Percentiles rank a stretch among this genome's conserved stretches.
phyloP scores from a whole-genome alignment of 2,113 vertebrate species.

The Pomatorhinus ruficollis region DNA sequence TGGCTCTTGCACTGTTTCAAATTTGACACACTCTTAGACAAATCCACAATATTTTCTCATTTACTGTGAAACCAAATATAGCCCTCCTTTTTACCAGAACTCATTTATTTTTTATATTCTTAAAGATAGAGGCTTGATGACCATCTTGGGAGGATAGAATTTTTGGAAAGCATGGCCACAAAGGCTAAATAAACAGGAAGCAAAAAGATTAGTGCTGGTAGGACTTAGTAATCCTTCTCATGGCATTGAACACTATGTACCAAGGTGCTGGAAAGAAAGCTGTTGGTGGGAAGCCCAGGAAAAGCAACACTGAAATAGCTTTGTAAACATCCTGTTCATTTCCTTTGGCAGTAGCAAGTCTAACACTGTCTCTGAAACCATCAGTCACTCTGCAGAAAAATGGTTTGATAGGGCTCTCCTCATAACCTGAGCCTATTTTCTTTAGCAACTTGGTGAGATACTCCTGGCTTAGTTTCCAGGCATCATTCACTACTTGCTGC shows the following conservation, averaged over 20 bases:
- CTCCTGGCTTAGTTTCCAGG: background rate
- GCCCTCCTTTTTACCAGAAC: background rate
- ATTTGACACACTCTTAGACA: background rate
- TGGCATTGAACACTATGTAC: background rate
- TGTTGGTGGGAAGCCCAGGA: background rate
- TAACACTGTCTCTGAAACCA: background rate
- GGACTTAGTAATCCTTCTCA: background rate
- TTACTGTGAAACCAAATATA: background rate
- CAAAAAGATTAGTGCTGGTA: background rate
- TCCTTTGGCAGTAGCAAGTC: background rate
- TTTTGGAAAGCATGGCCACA: background rate
- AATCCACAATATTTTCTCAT: background rate
- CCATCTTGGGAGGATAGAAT: background rate
- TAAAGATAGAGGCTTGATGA: background rate
- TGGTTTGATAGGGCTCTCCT: background rate
- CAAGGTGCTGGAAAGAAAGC: background rate
- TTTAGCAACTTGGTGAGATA: background rate
- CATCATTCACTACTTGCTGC: background rate
- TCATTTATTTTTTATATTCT: background rate
- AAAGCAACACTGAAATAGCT: background rate
- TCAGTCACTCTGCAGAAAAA: background rate
- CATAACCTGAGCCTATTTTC: background rate
- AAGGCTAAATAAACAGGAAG: background rate
- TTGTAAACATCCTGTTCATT: background rate
- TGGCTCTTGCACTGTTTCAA: background rate